Percentiles rank a stretch among this genome's conserved stretches.
phyloP scores from a whole-genome alignment of 2,888 invertebrate species.

The Nysson spinosus region DNA sequence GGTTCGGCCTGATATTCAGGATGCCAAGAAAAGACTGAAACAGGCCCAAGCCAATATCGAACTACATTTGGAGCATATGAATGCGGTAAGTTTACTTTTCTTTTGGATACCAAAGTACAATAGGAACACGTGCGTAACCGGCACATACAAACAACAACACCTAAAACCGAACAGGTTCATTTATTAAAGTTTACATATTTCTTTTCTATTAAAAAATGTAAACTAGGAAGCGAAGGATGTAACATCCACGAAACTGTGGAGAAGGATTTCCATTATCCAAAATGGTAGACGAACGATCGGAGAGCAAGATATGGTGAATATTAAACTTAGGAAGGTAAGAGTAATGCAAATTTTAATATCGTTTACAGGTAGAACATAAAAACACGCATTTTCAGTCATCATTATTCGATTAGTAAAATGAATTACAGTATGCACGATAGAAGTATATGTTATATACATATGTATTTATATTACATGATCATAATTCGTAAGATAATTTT shows the following conservation, averaged over 20 bases:
- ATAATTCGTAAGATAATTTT: no score
- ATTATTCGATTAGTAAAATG: no score
- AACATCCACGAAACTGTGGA: constrained; percentile 92
- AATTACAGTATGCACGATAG: no score
- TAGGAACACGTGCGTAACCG: no score
- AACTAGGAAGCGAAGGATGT: constrained; percentile 90
- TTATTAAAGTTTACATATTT: no score
- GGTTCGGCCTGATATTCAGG: constrained; percentile 83
- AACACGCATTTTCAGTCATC: no score
- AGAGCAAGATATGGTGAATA: constrained; percentile 93
- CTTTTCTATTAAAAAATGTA: constrained; percentile 6
- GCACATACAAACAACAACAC: no score
- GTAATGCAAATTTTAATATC: no score
- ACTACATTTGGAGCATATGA: constrained; percentile 95
- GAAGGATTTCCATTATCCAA: constrained; percentile 89
- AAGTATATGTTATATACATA: neutral
- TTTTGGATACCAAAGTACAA: no score
- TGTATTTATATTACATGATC: constrained; percentile 1
- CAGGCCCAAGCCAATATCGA: constrained; percentile 96
- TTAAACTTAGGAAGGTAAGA: constrained; percentile 87
- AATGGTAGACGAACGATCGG: constrained; percentile 85
- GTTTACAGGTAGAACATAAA: no score
- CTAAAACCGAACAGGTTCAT: no score
- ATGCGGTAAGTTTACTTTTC: constrained; percentile 81
- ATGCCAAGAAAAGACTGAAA: constrained; percentile 89